These are phyloP conservation scores for Cephalopterus ornatus DNA, from an alignment of 2,113 vertebrate genomes.

Conservation along the genomic window DNA sequence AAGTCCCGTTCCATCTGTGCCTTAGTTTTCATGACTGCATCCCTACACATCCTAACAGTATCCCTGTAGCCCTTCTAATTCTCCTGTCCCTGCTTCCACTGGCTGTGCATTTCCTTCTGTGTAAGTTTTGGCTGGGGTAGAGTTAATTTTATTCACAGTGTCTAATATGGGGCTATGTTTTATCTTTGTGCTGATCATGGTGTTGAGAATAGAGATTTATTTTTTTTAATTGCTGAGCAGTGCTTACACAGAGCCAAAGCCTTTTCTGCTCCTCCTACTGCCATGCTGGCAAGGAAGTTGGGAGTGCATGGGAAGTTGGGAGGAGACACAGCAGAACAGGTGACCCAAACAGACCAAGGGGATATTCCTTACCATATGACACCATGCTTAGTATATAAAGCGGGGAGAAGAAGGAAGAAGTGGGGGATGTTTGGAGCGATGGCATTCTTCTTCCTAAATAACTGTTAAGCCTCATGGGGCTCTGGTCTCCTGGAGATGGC, in stretches of 20 bases:
- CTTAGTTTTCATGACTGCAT: background rate
- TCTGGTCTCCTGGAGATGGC: background rate
- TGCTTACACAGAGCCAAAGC: background rate
- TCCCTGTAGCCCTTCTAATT: background rate
- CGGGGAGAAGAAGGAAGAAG: background rate
- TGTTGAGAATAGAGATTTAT: background rate
- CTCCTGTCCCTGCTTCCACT: background rate
- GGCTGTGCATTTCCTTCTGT: background rate
- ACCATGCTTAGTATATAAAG: background rate
- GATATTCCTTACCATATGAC: background rate
- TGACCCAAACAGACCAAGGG: background rate
- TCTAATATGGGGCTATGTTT: background rate
- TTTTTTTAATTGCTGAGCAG: background rate
- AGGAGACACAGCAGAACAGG: background rate
- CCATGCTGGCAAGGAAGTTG: background rate
- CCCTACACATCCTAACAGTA: background rate
- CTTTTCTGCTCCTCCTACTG: background rate
- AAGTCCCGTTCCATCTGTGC: fast-evolving
- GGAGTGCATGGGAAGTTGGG: background rate
- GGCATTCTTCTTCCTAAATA: background rate
- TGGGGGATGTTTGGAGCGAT: background rate
- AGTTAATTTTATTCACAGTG: background rate
- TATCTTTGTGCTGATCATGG: background rate
- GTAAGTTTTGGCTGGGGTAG: background rate
- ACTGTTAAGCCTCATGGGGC: background rate